Evolutionary conservation across 2,113 vertebrate species (phyloP).

Genomic region (Archocentrus centrarchus): DNA sequence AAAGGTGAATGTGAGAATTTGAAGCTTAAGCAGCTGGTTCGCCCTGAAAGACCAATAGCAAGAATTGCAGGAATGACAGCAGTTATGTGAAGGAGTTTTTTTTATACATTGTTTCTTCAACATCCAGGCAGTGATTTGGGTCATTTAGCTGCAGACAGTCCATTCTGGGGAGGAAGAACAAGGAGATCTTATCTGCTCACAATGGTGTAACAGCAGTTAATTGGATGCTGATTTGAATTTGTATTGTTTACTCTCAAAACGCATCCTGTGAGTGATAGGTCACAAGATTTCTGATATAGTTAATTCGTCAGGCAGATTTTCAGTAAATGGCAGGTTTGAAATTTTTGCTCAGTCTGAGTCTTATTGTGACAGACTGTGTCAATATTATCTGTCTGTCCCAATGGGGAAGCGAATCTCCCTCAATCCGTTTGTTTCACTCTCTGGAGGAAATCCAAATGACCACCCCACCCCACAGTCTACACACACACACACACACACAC

Average conservation of each 20-base stretch:
- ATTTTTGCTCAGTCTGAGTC: slow-evolving; percentile 32
- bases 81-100: neutral
- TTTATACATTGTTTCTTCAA: neutral
- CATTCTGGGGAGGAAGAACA: neutral
- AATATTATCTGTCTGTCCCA: slow-evolving; percentile 66
- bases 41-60: neutral
- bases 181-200: neutral
- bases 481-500: slow-evolving; percentile 13
- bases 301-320: neutral
- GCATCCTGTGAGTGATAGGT: neutral
- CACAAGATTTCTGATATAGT: neutral
- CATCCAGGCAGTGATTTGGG: neutral
- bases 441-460: slow-evolving; percentile 64
- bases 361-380: slow-evolving; percentile 64
- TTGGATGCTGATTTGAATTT: neutral
- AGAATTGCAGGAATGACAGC: neutral
- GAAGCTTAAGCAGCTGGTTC: neutral
- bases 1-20: neutral
- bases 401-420: slow-evolving; percentile 71
- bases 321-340: neutral
- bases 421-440: slow-evolving; percentile 61
- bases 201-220: neutral
- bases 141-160: neutral
- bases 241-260: neutral
- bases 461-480: slow-evolving; percentile 32